Percentiles rank a stretch among this genome's conserved stretches.
phyloP scores from a whole-genome alignment of 2,113 vertebrate species.

The Corythoichthys intestinalis region DNA sequence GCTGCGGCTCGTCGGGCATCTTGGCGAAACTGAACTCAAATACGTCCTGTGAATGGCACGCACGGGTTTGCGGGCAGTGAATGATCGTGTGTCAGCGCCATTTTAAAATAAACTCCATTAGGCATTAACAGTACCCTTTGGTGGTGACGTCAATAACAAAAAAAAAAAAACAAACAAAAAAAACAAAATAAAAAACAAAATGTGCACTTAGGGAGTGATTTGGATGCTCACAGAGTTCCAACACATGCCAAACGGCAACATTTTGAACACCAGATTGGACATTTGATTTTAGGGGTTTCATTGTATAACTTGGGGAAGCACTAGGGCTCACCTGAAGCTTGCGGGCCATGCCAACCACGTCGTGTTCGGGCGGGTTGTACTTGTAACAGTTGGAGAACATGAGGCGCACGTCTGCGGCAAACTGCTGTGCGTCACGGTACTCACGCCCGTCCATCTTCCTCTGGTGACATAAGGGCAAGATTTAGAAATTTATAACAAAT shows the following conservation, averaged over 20 bases:
- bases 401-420: slow-evolving; percentile 85
- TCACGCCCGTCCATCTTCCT: slow-evolving; percentile 93
- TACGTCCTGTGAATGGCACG: slow-evolving; percentile 75
- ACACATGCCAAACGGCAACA: not conserved
- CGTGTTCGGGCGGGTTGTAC: slow-evolving; percentile 92
- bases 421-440: slow-evolving; percentile 87
- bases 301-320: not conserved
- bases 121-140: no score
- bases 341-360: slow-evolving; percentile 90
- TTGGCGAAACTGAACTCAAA: slow-evolving; percentile 95
- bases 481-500: not conserved
- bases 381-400: slow-evolving; percentile 99
- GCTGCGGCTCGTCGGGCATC: slow-evolving; percentile 87
- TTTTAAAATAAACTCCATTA: no score
- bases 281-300: not conserved
- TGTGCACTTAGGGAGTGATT: not conserved
- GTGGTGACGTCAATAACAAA: no score
- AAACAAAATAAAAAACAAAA: no score
- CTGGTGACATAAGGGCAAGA: slow-evolving; percentile 54
- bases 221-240: not conserved
- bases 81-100: no score
- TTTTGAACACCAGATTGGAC: not conserved
- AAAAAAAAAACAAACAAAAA: no score
- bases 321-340: slow-evolving; percentile 81
- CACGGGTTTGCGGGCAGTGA: not conserved